phyloP scores from a whole-genome alignment of 2,113 vertebrate species.

The Grantiella picta region DNA sequence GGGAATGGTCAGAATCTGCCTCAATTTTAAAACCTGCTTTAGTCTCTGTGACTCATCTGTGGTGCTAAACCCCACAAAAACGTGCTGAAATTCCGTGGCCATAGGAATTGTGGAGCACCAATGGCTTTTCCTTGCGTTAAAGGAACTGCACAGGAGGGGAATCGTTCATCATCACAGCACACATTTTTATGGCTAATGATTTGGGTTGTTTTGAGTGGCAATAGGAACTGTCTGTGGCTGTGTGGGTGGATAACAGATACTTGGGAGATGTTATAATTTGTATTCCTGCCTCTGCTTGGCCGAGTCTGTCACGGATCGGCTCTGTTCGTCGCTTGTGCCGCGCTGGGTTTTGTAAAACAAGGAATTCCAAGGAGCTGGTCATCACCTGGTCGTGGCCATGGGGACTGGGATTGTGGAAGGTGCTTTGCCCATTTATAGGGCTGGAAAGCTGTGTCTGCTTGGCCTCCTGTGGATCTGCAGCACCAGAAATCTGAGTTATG shows the following conservation, averaged over 20 bases:
- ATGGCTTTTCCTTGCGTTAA: not conserved
- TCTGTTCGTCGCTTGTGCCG: not conserved
- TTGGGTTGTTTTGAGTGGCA: slow-evolving; percentile 17
- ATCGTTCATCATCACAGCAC: not conserved
- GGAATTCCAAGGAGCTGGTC: not conserved
- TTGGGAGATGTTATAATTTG: slow-evolving; percentile 17
- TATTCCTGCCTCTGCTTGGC: slow-evolving; percentile 12
- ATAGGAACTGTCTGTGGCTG: slow-evolving; percentile 10
- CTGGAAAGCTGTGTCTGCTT: not conserved
- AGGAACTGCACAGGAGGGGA: not conserved
- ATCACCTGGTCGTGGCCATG: not conserved
- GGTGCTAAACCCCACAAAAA: not conserved
- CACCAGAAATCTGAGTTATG: not conserved
- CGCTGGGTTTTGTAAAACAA: not conserved
- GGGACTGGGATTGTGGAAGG: not conserved
- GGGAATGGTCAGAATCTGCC: not conserved
- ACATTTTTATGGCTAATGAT: not conserved
- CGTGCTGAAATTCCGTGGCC: not conserved
- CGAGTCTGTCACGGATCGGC: not conserved
- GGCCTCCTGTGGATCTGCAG: not conserved
- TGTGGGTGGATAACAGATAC: slow-evolving; percentile 23
- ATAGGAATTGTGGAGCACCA: not conserved
- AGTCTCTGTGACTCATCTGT: not conserved
- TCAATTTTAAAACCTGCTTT: not conserved
- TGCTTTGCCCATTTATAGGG: not conserved